These are phyloP conservation scores for Oxycera nigricornis DNA, from an alignment of 2,888 invertebrate species.

Conservation along the genomic window DNA sequence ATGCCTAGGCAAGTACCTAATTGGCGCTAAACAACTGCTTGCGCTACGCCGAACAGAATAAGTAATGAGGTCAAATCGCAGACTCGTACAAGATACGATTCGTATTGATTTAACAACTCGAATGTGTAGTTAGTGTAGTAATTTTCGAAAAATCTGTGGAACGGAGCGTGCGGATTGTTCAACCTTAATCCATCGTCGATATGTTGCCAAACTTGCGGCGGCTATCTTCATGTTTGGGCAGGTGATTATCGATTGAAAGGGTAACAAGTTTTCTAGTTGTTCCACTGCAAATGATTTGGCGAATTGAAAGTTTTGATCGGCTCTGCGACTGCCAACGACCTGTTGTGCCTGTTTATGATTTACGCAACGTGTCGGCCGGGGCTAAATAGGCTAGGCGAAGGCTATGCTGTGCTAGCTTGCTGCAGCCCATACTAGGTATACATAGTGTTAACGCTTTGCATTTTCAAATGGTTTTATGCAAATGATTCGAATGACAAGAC, in stretches of 20 bases:
- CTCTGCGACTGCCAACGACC: not conserved
- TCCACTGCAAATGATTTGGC: not conserved
- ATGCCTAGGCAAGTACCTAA: not conserved
- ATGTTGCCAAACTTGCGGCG: slow-evolving; percentile 12
- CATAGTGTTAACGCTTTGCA: not conserved
- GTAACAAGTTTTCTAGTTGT: slow-evolving; percentile 22
- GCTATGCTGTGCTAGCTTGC: not conserved
- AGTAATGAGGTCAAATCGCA: slow-evolving; percentile 29
- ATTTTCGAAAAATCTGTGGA: not conserved
- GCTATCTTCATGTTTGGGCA: slow-evolving; percentile 18
- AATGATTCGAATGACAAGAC: not conserved
- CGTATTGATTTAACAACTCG: slow-evolving; percentile 14
- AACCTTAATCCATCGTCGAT: not conserved
- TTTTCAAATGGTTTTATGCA: not conserved
- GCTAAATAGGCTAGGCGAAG: not conserved
- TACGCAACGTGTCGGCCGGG: not conserved
- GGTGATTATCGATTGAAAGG: slow-evolving; percentile 23
- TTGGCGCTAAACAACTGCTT: slow-evolving; percentile 20
- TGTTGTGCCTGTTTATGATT: not conserved
- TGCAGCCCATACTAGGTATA: no score
- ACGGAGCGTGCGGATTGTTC: not conserved
- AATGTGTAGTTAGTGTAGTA: not conserved
- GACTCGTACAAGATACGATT: not conserved
- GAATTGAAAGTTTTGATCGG: slow-evolving; percentile 6
- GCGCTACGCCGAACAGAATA: slow-evolving; percentile 4